These are phyloP conservation scores for Samia ricini DNA, from an alignment of 1,140 invertebrate species.

Conservation along the genomic window DNA sequence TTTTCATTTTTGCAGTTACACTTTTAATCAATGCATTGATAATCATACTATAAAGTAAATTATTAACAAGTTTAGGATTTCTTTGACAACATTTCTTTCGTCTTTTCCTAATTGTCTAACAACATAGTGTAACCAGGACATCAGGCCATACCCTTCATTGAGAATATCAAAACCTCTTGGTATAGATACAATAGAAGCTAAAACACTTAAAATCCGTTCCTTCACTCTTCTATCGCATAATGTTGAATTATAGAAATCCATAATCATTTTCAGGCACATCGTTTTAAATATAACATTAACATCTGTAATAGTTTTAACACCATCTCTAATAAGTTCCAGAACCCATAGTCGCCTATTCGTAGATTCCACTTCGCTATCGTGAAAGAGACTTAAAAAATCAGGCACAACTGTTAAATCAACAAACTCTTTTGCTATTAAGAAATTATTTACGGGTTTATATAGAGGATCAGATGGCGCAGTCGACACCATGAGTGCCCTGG, in stretches of 20 bases:
- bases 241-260: slow-evolving; percentile 75
- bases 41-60: slow-evolving; percentile 47
- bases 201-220: slow-evolving; percentile 80
- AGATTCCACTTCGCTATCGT: slow-evolving; percentile 82
- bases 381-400: slow-evolving; percentile 86
- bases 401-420: slow-evolving; percentile 86
- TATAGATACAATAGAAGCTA: slow-evolving; percentile 79
- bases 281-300: slow-evolving; percentile 73
- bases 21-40: slow-evolving; percentile 42
- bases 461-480: slow-evolving; percentile 83
- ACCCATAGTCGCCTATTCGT: slow-evolving; percentile 83
- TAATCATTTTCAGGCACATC: slow-evolving; percentile 78
- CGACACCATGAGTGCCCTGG: slow-evolving; percentile 80
- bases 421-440: slow-evolving; percentile 83
- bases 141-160: slow-evolving; percentile 79
- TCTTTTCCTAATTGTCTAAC: slow-evolving; percentile 33
- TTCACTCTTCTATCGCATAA: slow-evolving; percentile 75
- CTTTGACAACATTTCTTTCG: neutral
- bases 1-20: slow-evolving; percentile 31
- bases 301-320: slow-evolving; percentile 76
- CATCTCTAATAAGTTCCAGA: slow-evolving; percentile 82
- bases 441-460: slow-evolving; percentile 83
- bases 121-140: slow-evolving; percentile 79
- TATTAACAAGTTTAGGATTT: slow-evolving; percentile 41
- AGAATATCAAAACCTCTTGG: slow-evolving; percentile 80